Percentiles rank a stretch among this genome's conserved stretches.
These are phyloP conservation scores for Dastarcus helophoroides DNA, from an alignment of 2,888 invertebrate species.

Conservation along the genomic window DNA sequence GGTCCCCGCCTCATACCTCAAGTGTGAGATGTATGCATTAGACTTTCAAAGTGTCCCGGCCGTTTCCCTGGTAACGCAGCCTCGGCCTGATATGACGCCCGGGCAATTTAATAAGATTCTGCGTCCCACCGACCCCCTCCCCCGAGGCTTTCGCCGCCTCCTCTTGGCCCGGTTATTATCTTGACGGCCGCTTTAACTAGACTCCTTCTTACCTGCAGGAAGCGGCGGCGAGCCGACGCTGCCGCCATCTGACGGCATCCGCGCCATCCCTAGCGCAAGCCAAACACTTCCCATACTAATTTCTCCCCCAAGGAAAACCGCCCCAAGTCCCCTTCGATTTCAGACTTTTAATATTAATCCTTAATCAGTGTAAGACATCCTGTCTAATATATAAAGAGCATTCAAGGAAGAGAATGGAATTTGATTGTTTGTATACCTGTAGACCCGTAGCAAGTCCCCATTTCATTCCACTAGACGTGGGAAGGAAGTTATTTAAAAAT, in stretches of 20 bases:
- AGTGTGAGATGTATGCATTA: conserved; percentile 41
- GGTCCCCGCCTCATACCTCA: conserved; percentile 30
- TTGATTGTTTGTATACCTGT: no score
- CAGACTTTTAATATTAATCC: no score
- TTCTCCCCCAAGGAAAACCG: no score
- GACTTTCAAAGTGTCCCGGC: conserved; percentile 47
- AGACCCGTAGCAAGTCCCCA: no score
- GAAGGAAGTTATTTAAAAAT: no score
- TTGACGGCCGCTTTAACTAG: conserved; percentile 24
- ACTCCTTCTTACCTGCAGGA: conserved; percentile 20
- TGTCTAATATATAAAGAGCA: no score
- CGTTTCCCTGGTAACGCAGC: conserved; percentile 57
- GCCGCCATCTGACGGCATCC: conserved; percentile 6
- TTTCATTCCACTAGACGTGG: no score
- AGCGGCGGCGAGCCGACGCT: conserved; percentile 8
- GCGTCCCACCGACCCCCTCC: conserved; percentile 31
- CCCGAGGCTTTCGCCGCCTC: conserved; percentile 17
- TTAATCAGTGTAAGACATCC: no score
- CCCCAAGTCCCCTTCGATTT: no score
- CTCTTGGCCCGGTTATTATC: conserved; percentile 25
- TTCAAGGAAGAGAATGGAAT: no score
- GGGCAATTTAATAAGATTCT: conserved; percentile 44
- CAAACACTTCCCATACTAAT: no score
- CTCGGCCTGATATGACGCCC: conserved; percentile 54
- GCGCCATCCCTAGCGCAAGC: no score